These are phyloP conservation scores for Trigoniulus corallinus DNA, from an alignment of 1,140 invertebrate genomes.

Conservation along the genomic window DNA sequence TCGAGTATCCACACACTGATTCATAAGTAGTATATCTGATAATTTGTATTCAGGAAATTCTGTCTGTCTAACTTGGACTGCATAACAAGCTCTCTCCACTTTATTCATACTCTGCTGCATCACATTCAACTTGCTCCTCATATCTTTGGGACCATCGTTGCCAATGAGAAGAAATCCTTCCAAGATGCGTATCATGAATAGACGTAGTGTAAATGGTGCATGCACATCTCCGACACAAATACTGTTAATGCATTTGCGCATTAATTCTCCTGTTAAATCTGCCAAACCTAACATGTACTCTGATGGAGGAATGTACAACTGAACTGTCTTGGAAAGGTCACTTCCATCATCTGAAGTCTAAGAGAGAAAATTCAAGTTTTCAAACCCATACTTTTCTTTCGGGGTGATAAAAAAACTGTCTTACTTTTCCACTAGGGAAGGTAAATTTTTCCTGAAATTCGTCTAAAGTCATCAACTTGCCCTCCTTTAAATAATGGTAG, in stretches of 20 bases:
- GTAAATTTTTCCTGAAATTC: not conserved
- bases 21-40: slow-evolving; percentile 30
- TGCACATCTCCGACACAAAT: slow-evolving; percentile 57
- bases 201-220: slow-evolving; percentile 50
- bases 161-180: slow-evolving; percentile 41
- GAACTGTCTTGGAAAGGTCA: slow-evolving; percentile 14
- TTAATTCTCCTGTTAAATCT: slow-evolving; percentile 76
- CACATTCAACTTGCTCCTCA: slow-evolving; percentile 49
- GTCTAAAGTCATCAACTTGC: slow-evolving; percentile 21
- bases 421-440: not conserved
- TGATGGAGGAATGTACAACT: slow-evolving; percentile 31
- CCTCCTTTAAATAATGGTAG: slow-evolving; percentile 40
- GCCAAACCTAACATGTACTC: slow-evolving; percentile 71
- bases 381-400: too few species aligned
- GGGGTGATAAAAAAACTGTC: not conserved
- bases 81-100: slow-evolving; percentile 72
- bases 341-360: slow-evolving; percentile 13
- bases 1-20: slow-evolving; percentile 14
- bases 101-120: slow-evolving; percentile 56
- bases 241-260: slow-evolving; percentile 72
- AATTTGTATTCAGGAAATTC: slow-evolving; percentile 52
- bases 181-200: slow-evolving; percentile 51
- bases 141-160: slow-evolving; percentile 39
- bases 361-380: too few species aligned
- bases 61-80: slow-evolving; percentile 56